Conservation (phyloP, 1,140 invertebrate species). For the Acyrthosiphon pisum region DNA sequence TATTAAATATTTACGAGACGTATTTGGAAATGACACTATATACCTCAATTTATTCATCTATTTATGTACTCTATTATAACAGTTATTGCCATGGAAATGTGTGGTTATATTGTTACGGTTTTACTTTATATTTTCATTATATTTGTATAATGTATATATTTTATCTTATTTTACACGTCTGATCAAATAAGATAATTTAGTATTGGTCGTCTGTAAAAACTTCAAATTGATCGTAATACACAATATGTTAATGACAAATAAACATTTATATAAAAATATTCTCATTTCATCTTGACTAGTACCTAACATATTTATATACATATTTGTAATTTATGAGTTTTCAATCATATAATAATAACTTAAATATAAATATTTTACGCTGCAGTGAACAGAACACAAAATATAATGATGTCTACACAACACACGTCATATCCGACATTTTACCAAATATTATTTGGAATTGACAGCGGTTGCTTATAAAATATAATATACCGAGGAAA, state of each 20-base stretch:
- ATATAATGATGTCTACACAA: neutral
- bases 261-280: neutral
- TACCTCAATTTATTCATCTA: neutral
- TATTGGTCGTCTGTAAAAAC: neutral
- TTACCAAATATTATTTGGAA: neutral
- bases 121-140: neutral
- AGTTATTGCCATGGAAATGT: neutral
- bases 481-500: neutral
- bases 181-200: neutral
- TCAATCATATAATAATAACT: neutral
- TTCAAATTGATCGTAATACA: neutral
- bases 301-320: neutral
- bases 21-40: neutral
- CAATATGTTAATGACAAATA: neutral
- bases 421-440: neutral
- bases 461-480: neutral
- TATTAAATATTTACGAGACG: neutral
- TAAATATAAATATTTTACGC: neutral
- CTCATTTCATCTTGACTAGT: neutral
- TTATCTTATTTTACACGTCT: neutral
- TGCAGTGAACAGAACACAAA: neutral
- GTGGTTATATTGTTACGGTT: neutral
- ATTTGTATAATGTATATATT: neutral
- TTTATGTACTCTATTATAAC: neutral
- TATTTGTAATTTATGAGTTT: neutral